Conservation (phyloP, 1,140 invertebrate genomes). For the Cyclina sinensis region DNA sequence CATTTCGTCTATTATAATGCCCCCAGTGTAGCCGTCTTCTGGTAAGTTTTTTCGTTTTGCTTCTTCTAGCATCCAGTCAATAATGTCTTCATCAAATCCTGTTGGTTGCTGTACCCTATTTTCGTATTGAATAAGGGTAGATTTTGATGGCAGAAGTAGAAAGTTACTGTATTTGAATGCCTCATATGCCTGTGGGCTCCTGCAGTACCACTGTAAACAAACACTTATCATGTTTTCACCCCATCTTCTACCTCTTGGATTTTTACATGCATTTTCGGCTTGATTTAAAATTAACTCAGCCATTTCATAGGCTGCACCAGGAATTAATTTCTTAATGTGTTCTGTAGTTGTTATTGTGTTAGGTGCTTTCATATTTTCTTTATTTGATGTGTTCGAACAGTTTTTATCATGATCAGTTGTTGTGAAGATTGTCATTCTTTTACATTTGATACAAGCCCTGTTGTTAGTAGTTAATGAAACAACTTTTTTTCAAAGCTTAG, state of each 20-base stretch:
- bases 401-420: slow-evolving; percentile 36
- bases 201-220: slow-evolving; percentile 50
- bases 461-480: not conserved
- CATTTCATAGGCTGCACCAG: slow-evolving; percentile 24
- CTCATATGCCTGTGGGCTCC: slow-evolving; percentile 53
- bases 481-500: not conserved
- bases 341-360: not conserved
- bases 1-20: slow-evolving; percentile 68
- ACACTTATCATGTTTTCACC: slow-evolving; percentile 1
- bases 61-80: slow-evolving; percentile 70
- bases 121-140: slow-evolving; percentile 60
- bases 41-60: slow-evolving; percentile 39
- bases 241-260: slow-evolving; percentile 53
- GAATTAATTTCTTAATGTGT: slow-evolving; percentile 10
- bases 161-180: not conserved
- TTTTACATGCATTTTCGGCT: slow-evolving; percentile 11
- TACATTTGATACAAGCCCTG: slow-evolving; percentile 6
- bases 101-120: slow-evolving; percentile 63
- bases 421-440: not conserved
- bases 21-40: slow-evolving; percentile 46
- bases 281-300: slow-evolving; percentile 2
- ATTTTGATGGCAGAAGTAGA: slow-evolving; percentile 27
- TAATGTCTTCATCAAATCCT: slow-evolving; percentile 59
- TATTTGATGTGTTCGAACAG: not conserved
- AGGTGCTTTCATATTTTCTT: not conserved